A percentile compares a stretch with the other conserved stretches of the same genome.
Conservation (phyloP, 2,888 invertebrate species). For the Leptinotarsa tumamoca region DNA sequence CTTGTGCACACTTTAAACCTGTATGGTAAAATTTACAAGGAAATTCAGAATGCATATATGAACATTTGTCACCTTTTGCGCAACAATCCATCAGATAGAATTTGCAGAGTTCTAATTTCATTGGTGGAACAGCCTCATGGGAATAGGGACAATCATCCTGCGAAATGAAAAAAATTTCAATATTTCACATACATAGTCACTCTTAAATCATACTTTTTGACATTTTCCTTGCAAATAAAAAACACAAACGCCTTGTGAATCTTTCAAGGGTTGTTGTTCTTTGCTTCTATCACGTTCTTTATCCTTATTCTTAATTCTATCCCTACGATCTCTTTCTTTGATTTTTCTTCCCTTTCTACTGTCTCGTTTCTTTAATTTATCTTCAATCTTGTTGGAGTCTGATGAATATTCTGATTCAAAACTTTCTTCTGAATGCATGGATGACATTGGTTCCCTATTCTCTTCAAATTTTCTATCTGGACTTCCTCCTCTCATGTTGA, state of each 20-base stretch:
- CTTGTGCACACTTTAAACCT: constrained; percentile 84
- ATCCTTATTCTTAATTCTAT: constrained; percentile 68
- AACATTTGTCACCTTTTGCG: constrained; percentile 93
- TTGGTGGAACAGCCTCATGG: constrained; percentile 83
- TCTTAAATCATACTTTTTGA: constrained; percentile 69
- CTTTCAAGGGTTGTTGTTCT: constrained; percentile 70
- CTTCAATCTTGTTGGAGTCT: constrained; percentile 55
- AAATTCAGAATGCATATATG: constrained; percentile 96
- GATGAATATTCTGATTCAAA: constrained; percentile 71
- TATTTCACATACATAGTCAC: neutral
- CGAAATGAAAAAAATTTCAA: constrained; percentile 58
- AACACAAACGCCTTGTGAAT: constrained; percentile 81
- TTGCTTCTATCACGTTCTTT: constrained; percentile 57
- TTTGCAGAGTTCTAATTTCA: constrained; percentile 95
- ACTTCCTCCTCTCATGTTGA: constrained; percentile 83
- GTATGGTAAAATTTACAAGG: constrained; percentile 98
- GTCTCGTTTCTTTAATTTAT: constrained; percentile 39
- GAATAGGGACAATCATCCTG: constrained; percentile 88
- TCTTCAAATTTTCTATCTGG: constrained; percentile 58
- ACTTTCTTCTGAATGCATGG: constrained; percentile 64
- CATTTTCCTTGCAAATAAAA: constrained; percentile 93
- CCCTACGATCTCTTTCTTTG: constrained; percentile 57
- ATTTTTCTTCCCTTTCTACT: constrained; percentile 46
- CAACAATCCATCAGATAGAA: constrained; percentile 97
- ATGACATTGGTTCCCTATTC: constrained; percentile 51